Evolutionary conservation across 1,140 invertebrate genomes (phyloP).

Genomic region (Microplitis demolitor): DNA sequence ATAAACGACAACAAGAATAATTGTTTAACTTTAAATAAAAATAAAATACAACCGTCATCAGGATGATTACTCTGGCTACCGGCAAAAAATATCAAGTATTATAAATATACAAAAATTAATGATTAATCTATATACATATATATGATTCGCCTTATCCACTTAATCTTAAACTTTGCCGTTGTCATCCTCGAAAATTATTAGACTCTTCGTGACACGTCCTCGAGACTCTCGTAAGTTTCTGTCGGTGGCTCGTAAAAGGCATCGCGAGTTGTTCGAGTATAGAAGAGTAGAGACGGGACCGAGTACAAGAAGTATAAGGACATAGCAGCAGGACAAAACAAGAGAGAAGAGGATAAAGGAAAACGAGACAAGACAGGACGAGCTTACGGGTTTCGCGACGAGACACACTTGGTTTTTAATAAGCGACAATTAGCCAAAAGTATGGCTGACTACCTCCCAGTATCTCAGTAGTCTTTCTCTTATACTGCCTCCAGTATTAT

Average conservation of each 20-base stretch:
- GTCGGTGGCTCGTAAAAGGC: slow-evolving; percentile 9
- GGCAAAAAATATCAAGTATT: too few relatives aligned
- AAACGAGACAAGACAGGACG: background rate
- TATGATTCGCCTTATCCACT: background rate
- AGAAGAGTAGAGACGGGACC: too few relatives aligned
- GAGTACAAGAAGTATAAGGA: too few relatives aligned
- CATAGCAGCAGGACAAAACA: too few relatives aligned
- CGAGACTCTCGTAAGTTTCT: slow-evolving; percentile 19
- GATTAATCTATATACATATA: background rate
- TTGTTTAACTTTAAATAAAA: background rate
- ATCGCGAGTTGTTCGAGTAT: background rate
- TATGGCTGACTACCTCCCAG: slow-evolving; percentile 17
- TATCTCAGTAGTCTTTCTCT: too few relatives aligned
- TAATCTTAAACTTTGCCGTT: slow-evolving; percentile 8
- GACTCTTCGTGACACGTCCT: slow-evolving; percentile 12
- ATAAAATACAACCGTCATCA: too few relatives aligned
- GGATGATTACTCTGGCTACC: too few relatives aligned
- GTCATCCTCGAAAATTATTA: slow-evolving; percentile 23
- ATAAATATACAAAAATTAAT: background rate
- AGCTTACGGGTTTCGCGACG: background rate
- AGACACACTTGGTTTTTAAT: slow-evolving; percentile 55
- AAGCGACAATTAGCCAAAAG: slow-evolving; percentile 54
- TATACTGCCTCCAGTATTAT: background rate
- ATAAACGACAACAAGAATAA: slow-evolving; percentile 5
- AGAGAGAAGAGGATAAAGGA: background rate